Conservation (phyloP, 1,140 invertebrate species). For the Trichonephila inaurata region DNA sequence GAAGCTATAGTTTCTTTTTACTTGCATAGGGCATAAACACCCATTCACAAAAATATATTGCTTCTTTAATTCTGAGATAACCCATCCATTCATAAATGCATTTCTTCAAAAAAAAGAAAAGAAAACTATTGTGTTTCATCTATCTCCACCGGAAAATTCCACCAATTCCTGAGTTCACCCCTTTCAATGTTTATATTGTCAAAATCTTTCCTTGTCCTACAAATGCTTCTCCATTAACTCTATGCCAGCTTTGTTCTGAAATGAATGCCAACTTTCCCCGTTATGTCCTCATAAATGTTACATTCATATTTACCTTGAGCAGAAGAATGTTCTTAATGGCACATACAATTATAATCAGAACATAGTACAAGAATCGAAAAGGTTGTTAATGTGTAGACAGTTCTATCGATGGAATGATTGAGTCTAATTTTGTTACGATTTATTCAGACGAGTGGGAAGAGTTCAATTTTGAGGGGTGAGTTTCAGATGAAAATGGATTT, state of each 20-base stretch:
- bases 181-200: not conserved
- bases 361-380: not conserved
- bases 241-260: not conserved
- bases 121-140: no score
- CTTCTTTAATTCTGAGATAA: no score
- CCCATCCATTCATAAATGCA: no score
- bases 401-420: not conserved
- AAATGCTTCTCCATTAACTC: not conserved
- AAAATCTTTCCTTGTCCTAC: not conserved
- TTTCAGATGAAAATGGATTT: not conserved
- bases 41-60: no score
- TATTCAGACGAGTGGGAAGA: not conserved
- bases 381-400: not conserved
- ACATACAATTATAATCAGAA: not conserved
- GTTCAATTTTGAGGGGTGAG: not conserved
- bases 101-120: no score
- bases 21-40: no score
- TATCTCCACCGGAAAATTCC: not conserved
- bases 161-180: not conserved
- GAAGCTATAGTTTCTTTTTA: no score
- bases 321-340: constrained; percentile 12
- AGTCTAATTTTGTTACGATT: not conserved
- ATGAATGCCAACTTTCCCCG: not conserved
- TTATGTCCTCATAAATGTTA: not conserved
- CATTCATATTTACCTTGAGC: constrained; percentile 9